Conservation (phyloP, 2,113 vertebrate species). For the Macheiramphus alcinus region DNA sequence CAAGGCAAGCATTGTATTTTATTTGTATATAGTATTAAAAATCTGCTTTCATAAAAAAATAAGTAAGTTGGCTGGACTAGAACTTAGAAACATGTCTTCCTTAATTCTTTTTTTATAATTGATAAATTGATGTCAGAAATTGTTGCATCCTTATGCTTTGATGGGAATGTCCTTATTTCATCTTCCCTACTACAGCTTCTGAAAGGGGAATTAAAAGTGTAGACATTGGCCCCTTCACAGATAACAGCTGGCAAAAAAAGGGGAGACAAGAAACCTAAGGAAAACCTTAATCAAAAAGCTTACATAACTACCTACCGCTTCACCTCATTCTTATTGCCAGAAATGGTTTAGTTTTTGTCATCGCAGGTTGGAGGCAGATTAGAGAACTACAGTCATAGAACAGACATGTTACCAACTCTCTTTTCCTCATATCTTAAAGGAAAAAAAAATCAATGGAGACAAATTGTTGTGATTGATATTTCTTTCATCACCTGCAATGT, state of each 20-base stretch:
- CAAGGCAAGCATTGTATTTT: slow-evolving; percentile 79
- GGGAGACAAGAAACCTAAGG: background rate
- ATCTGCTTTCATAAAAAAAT: background rate
- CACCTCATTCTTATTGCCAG: background rate
- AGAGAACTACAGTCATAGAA: background rate
- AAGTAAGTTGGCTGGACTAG: background rate
- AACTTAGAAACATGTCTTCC: background rate
- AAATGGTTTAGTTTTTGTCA: background rate
- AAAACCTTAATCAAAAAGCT: background rate
- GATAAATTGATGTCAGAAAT: background rate
- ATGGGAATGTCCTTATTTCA: background rate
- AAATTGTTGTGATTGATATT: background rate
- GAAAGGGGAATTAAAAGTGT: background rate
- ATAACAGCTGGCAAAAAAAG: background rate
- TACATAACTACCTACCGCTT: background rate
- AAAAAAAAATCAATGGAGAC: background rate
- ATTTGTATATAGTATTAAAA: background rate
- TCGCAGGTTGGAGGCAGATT: background rate
- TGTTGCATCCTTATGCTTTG: background rate
- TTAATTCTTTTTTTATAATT: background rate
- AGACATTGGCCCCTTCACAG: background rate
- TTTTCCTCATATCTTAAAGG: background rate
- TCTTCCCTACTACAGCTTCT: background rate
- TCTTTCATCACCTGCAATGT: background rate
- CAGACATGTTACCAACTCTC: background rate